Percentiles rank a stretch among this genome's conserved stretches.
These are phyloP conservation scores for Notechis scutatus DNA, from an alignment of 2,113 vertebrate species.

Conservation along the genomic window DNA sequence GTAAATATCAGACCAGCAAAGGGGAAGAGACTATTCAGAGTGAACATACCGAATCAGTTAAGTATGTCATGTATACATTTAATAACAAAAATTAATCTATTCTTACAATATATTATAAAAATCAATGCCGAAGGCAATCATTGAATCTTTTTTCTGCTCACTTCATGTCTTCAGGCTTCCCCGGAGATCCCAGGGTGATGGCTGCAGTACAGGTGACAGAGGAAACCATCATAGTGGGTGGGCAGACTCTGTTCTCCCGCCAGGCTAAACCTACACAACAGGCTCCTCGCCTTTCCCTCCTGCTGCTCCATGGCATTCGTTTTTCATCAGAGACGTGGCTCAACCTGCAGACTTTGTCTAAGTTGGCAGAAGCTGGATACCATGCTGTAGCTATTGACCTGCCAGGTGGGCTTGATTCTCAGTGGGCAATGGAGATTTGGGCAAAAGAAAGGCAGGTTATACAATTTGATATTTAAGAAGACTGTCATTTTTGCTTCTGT, in stretches of 20 bases:
- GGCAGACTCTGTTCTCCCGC: slow-evolving; percentile 83
- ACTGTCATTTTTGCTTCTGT: not conserved
- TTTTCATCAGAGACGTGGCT: slow-evolving; percentile 94
- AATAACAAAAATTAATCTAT: not conserved
- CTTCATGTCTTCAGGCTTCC: not conserved
- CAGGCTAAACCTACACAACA: slow-evolving; percentile 64
- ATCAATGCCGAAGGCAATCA: not conserved
- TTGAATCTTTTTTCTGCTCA: not conserved
- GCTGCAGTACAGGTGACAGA: slow-evolving; percentile 63
- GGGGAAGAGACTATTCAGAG: not conserved
- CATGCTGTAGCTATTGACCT: slow-evolving; percentile 87
- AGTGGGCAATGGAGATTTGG: not conserved
- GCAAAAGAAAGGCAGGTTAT: not conserved
- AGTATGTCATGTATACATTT: not conserved
- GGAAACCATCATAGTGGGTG: slow-evolving; percentile 71
- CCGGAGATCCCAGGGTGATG: slow-evolving; percentile 66
- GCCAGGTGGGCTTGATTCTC: slow-evolving; percentile 74
- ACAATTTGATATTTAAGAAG: not conserved
- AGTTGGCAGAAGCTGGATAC: slow-evolving; percentile 81
- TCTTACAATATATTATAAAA: not conserved
- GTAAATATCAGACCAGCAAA: not conserved
- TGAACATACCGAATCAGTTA: not conserved
- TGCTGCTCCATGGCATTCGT: slow-evolving; percentile 90
- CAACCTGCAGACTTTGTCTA: slow-evolving; percentile 76
- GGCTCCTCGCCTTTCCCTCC: slow-evolving; percentile 63